Evolutionary conservation across 2,113 vertebrate genomes (phyloP).

Genomic region (Poeciliopsis retropinna): DNA sequence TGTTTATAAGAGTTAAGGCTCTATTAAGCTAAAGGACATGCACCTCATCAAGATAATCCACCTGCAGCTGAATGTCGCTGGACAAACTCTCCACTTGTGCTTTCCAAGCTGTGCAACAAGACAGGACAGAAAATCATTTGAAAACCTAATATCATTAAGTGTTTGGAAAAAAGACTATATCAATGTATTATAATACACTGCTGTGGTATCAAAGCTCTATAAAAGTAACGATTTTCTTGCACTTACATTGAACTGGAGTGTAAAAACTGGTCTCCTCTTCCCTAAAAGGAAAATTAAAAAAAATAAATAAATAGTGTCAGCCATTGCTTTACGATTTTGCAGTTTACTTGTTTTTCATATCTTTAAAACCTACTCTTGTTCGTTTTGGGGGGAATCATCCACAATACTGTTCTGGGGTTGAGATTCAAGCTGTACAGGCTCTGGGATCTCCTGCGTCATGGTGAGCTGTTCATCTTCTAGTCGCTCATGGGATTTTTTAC

Average conservation of each 20-base stretch:
- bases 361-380: not conserved
- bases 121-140: not conserved
- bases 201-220: not conserved
- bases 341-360: not conserved
- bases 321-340: not conserved
- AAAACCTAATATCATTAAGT: not conserved
- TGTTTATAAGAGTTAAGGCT: not conserved
- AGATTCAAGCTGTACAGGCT: not conserved
- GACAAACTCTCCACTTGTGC: conserved; percentile 46
- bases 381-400: not conserved
- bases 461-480: not conserved
- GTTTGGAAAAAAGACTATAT: not conserved
- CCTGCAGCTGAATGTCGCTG: conserved; percentile 42
- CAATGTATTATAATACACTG: not conserved
- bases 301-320: not conserved
- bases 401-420: not conserved
- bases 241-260: not conserved
- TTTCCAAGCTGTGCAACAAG: conserved; percentile 58
- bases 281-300: not conserved
- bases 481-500: not conserved
- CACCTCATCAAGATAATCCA: conserved; percentile 59
- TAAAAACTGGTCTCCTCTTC: not conserved
- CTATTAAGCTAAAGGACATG: not conserved
- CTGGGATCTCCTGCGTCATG: not conserved
- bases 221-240: not conserved